These are phyloP conservation scores for Bergia sp. DNA, from an alignment of 92 coral and sea anemone species.

Conservation along the genomic window DNA sequence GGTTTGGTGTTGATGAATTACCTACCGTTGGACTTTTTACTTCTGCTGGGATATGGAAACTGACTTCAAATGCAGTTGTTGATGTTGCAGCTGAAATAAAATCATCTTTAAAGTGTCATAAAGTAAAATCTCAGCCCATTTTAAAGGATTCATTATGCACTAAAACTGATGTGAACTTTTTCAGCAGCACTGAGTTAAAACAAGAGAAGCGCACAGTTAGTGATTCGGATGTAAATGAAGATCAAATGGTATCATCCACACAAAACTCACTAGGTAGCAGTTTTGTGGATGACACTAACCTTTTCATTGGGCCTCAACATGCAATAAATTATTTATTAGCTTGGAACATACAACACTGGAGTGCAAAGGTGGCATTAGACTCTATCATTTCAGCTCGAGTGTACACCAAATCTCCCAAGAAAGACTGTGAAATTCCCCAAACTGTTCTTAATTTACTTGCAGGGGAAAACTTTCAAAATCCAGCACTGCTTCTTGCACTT, in stretches of 20 bases:
- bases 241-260: background rate
- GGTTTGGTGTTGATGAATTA: conserved; percentile 53
- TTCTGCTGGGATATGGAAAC: conserved; percentile 76
- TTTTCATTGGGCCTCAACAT: conserved; percentile 38
- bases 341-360: conserved; percentile 70
- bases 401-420: conserved; percentile 18
- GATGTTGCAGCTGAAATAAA: conserved; percentile 70
- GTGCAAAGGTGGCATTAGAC: conserved; percentile 77
- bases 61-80: conserved; percentile 64
- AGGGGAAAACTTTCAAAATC: conserved; percentile 73
- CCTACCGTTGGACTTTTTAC: conserved; percentile 78
- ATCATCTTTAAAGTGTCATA: conserved; percentile 14
- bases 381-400: conserved; percentile 57
- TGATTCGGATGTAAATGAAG: background rate
- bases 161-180: background rate
- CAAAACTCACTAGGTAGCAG: conserved; percentile 4
- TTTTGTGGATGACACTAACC: background rate
- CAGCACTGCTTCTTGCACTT: conserved; percentile 74
- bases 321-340: conserved; percentile 63
- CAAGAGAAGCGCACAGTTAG: no score
- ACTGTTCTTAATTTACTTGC: conserved; percentile 59
- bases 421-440: conserved; percentile 53
- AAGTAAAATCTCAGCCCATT: background rate
- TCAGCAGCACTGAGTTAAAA: background rate
- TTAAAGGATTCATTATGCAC: background rate